Evolutionary conservation across 2,888 invertebrate genomes (phyloP).

Genomic region (Lacanobia oleracea): DNA sequence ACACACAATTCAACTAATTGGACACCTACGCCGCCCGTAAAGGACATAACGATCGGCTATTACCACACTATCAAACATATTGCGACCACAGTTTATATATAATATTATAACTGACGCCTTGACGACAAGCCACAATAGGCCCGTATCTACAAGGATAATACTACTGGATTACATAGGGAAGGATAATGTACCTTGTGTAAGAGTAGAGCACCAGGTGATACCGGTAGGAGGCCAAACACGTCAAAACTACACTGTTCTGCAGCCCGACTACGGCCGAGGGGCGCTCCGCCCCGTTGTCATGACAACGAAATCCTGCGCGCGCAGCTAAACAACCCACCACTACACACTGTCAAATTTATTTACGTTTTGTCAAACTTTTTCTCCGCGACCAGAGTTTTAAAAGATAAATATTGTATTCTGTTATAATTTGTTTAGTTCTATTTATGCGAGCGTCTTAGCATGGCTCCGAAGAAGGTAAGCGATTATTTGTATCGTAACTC

Average conservation of each 20-base stretch:
- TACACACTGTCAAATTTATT: conserved; percentile 77
- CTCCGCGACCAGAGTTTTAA: conserved; percentile 58
- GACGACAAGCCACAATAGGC: neutral
- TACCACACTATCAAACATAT: conserved; percentile 15
- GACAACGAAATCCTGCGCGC: conserved; percentile 83
- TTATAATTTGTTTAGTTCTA: conserved; percentile 52
- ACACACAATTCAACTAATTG: conserved; percentile 47
- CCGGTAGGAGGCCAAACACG: conserved; percentile 47
- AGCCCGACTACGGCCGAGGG: conserved; percentile 45
- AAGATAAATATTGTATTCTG: conserved; percentile 51
- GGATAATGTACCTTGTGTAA: conserved; percentile 38
- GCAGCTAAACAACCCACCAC: conserved; percentile 69
- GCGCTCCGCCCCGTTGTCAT: conserved; percentile 76
- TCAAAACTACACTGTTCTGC: conserved; percentile 51
- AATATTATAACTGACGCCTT: conserved; percentile 24
- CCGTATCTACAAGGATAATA: conserved; percentile 28
- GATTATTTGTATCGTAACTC: neutral
- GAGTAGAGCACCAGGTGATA: conserved; percentile 26
- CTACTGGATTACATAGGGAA: conserved; percentile 12
- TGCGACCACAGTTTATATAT: conserved; percentile 24
- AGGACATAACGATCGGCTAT: conserved; percentile 23
- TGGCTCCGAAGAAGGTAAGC: conserved; percentile 88
- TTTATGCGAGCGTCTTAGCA: conserved; percentile 59
- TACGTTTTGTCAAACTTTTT: conserved; percentile 79
- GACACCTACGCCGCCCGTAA: conserved; percentile 31